These are phyloP conservation scores for Agrochola circellaris DNA, from an alignment of 2,888 invertebrate genomes.

Conservation along the genomic window DNA sequence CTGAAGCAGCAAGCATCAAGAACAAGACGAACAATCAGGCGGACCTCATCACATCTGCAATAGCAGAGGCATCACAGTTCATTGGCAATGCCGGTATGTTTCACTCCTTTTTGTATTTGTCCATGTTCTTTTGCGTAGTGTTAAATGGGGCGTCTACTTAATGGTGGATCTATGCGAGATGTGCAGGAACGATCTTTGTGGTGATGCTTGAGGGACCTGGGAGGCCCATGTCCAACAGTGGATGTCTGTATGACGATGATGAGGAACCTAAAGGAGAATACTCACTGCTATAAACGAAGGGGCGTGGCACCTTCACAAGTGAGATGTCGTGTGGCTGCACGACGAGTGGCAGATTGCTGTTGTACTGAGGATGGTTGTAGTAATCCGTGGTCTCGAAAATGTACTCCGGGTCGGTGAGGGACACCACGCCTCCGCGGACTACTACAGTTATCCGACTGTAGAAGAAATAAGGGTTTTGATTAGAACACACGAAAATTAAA, in stretches of 20 bases:
- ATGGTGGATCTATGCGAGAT: not conserved
- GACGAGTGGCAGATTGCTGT: slow-evolving; percentile 65
- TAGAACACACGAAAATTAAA: not conserved
- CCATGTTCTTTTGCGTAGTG: not conserved
- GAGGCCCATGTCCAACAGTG: not conserved
- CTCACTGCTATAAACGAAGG: slow-evolving; percentile 77
- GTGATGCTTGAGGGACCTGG: not conserved
- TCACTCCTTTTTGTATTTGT: not conserved
- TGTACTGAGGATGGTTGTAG: slow-evolving; percentile 81
- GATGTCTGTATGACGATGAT: not conserved
- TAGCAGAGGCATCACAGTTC: not conserved
- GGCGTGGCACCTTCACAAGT: slow-evolving; percentile 72
- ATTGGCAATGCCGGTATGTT: not conserved
- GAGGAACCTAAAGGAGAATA: slow-evolving; percentile 11
- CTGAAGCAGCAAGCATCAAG: not conserved
- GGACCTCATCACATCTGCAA: not conserved
- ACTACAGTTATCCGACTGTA: slow-evolving; percentile 76
- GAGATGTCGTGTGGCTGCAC: slow-evolving; percentile 84
- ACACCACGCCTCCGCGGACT: slow-evolving; percentile 80
- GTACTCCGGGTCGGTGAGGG: slow-evolving; percentile 75
- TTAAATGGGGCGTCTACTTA: not conserved
- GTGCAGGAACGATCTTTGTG: not conserved
- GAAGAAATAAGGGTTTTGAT: not conserved
- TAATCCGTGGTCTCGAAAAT: slow-evolving; percentile 76
- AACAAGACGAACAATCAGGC: not conserved